Percentiles rank a stretch among this genome's conserved stretches.
Conservation (phyloP, 2,797 vertebrate species). For the Micrastur ruficollis region DNA sequence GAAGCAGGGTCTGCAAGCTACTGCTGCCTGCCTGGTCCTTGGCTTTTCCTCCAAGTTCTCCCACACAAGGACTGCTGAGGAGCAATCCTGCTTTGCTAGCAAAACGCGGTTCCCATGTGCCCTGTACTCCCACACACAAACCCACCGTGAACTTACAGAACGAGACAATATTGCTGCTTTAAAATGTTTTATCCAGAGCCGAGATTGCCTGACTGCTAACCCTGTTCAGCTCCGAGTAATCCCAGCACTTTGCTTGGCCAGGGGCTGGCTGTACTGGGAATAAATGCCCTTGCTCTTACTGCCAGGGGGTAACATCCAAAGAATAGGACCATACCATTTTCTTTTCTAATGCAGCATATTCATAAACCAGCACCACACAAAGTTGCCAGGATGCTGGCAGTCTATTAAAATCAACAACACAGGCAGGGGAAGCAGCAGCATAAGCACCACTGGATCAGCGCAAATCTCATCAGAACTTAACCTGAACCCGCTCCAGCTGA, state of each 20-base stretch:
- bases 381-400: neutral
- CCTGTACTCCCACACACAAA: slow-evolving; percentile 32
- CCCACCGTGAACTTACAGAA: slow-evolving; percentile 31
- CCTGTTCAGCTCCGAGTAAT: neutral
- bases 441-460: neutral
- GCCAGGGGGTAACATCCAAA: slow-evolving; percentile 11
- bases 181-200: neutral
- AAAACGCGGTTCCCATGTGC: slow-evolving; percentile 1
- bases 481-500: neutral
- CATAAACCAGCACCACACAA: neutral
- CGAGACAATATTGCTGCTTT: neutral
- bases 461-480: slow-evolving; percentile 15
- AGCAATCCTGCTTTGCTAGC: slow-evolving; percentile 38
- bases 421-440: neutral
- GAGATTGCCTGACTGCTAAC: neutral
- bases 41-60: slow-evolving; percentile 16
- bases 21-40: neutral
- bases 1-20: neutral
- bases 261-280: neutral
- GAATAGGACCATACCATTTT: neutral
- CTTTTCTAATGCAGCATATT: slow-evolving; percentile 9
- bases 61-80: neutral
- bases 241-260: neutral
- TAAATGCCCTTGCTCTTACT: neutral
- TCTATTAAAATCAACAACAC: neutral